Conservation (phyloP, 2,888 invertebrate genomes). For the Hirtodrosophila duncani region DNA sequence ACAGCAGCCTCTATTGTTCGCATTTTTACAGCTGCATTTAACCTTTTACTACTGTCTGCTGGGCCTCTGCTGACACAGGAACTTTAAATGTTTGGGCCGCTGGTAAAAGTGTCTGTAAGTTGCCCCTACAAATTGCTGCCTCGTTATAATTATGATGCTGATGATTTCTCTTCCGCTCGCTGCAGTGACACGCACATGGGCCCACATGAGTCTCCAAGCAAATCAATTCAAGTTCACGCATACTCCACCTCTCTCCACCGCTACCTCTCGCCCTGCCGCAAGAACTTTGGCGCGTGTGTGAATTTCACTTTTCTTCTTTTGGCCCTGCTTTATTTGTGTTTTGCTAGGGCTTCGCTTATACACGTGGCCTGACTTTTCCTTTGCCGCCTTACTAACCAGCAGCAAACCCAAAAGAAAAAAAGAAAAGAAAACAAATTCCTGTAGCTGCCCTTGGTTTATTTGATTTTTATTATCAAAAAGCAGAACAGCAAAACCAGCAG, state of each 20-base stretch:
- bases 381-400: not conserved
- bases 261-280: conserved; percentile 18
- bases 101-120: conserved; percentile 39
- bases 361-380: conserved; percentile 1
- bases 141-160: conserved; percentile 70
- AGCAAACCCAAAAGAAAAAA: too few species aligned
- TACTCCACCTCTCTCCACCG: conserved; percentile 32
- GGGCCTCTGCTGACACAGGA: conserved; percentile 37
- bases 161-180: too few species aligned
- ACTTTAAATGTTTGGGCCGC: conserved; percentile 58
- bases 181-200: too few species aligned
- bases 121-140: conserved; percentile 59
- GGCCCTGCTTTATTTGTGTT: conserved; percentile 18
- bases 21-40: conserved; percentile 64
- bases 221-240: conserved; percentile 71
- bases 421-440: conserved; percentile 34
- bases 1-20: not conserved
- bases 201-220: conserved; percentile 47
- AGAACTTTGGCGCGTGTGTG: conserved; percentile 50
- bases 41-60: conserved; percentile 44
- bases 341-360: conserved; percentile 21
- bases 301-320: conserved; percentile 36
- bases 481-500: conserved; percentile 16
- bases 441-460: conserved; percentile 49
- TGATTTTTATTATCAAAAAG: conserved; percentile 57